Base-by-base conservation (phyloP, 2,888 invertebrate genomes). In the Gari tellinella region DNA sequence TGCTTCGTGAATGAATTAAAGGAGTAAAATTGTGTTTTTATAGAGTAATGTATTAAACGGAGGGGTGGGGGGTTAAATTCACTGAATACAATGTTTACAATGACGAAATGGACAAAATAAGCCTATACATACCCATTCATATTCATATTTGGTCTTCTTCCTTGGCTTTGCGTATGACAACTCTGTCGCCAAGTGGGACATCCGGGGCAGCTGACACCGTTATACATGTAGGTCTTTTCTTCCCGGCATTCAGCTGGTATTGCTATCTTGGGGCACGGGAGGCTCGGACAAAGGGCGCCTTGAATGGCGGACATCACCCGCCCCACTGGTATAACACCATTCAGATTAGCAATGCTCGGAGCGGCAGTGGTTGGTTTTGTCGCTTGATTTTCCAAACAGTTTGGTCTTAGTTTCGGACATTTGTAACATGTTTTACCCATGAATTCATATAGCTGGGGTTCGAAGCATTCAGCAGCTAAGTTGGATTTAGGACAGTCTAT, bases 401-500 rank as follows among this genome's bases (percentile, higher is more conserved):
- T 69, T 55, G 61, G 63, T 15, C 66, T 26, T 72, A 68, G 66
- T 48, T 58, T 57, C 26, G 77, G 77, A 49, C 77, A 77, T 45
- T 49, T 58, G 38, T 57, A 69, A 25, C 77, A 77, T 15, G 63
- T 63, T 55, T 58, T 62, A 10, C 66, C 72, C 17, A 53, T 55
- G 15, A 63, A 63, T 21, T 69, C 40, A 37, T 58, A 77, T 12
- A 72, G 52, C 19, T 46, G 40, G 21, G 62, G 46, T 15, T 69
- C 66, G 5, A 25, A 31, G 25, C 77, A 77, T 40, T 77, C 77
- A 31, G 31, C 31, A 7, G 31, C 4, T 31, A 31, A 31, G 31
- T 31, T 31, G 61, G 4, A 31, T 25, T 41, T n/a, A 12, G 57
- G 57, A 19, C 57, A 57, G 2, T 41, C 10, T n/a, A 45, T 7